phyloP scores from a whole-genome alignment of 2,113 vertebrate species.

The Periophthalmodon schlosseri region DNA sequence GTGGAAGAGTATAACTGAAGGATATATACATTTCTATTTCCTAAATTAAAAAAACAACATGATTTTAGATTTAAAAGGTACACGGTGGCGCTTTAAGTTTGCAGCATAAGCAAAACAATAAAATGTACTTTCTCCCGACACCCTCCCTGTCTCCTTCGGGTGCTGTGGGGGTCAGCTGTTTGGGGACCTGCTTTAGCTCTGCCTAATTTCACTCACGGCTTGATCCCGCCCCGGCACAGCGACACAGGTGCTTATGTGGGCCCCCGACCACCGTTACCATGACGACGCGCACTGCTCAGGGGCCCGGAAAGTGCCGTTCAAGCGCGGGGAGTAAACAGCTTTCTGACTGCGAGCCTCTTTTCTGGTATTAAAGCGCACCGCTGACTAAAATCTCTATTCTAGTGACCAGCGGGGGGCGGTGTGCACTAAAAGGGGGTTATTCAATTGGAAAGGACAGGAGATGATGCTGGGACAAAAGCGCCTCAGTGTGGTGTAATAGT shows the following conservation, averaged over 20 bases:
- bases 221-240: slow-evolving; percentile 68
- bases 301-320: slow-evolving; percentile 56
- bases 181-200: slow-evolving; percentile 60
- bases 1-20: too few relatives aligned
- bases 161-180: slow-evolving; percentile 57
- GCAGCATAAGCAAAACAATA: too few relatives aligned
- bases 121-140: too few relatives aligned
- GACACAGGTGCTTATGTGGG: slow-evolving; percentile 68
- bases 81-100: too few relatives aligned
- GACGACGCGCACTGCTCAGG: slow-evolving; percentile 56
- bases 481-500: slow-evolving; percentile 44
- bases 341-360: background rate
- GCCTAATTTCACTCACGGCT: slow-evolving; percentile 72
- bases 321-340: slow-evolving; percentile 38
- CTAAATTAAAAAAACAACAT: too few relatives aligned
- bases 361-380: slow-evolving; percentile 3
- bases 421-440: background rate
- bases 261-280: slow-evolving; percentile 66
- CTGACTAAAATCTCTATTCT: slow-evolving; percentile 2
- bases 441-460: background rate
- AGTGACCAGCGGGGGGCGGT: background rate
- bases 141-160: background rate
- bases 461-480: background rate
- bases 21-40: too few relatives aligned
- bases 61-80: too few relatives aligned